Base-by-base conservation (phyloP, 2,888 invertebrate genomes). In the Tetanocera ferruginea region DNA sequence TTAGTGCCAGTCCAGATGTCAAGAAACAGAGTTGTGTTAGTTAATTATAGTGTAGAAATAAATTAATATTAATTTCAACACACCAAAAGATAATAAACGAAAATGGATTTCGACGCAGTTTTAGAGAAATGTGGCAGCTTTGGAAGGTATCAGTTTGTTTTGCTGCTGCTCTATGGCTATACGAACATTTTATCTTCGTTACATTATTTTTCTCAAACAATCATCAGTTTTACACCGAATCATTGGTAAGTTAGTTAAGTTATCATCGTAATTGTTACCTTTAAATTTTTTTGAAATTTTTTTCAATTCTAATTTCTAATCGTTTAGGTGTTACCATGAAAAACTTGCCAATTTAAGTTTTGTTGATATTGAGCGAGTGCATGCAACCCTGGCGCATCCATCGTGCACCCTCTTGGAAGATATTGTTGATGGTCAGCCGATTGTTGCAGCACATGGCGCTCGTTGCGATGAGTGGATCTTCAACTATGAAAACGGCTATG, bases 171-270 rank as follows among this genome's bases (percentile, higher is more conserved):
- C 11, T 92, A 91, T 83, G 91, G 91, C 76, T 84, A 90, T 28
- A 90, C 92, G 49, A 92, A 92, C 83, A 84, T 92, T 3, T 83
- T 92, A 64, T 91, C 92, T 0, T 91, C 91, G 0, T 90, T 91
- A 84, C 92, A 92, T 83, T 92, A 92, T 84, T 92, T 92, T 83
- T 91, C 92, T 9, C 92, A 92, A 86, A 92, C 92, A 3, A 91
- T 92, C 80, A 92, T 92, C 64, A 91, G 91, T 81, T 89, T 92
- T 28, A 89, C 91, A 17, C 92, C 92, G 0, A 86, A 90, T 4
- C 89, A 91, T 83, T 89, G 87, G 89, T 90, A 85, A 86, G 82
- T 49, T 14, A 28, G 17, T 43, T 6, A 2, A n/a, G 6, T n/a
- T n/a, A n/a, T n/a, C 19, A 37, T 31, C 19, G 6, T 28, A 37